Evolutionary conservation across 2,797 vertebrate genomes (phyloP).

Genomic region (Cetoscarus ocellatus): DNA sequence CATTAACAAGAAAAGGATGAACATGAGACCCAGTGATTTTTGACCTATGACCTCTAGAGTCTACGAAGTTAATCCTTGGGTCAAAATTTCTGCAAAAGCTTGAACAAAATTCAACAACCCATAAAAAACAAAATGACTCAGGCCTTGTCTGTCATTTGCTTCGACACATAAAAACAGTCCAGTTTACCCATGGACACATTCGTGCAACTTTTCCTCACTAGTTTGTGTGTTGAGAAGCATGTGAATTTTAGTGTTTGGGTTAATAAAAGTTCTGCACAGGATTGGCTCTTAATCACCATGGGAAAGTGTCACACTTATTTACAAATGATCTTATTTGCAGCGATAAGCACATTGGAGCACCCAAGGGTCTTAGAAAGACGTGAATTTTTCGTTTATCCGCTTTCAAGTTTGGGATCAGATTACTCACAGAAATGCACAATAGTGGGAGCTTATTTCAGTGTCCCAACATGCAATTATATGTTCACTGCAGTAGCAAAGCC

Average conservation of each 20-base stretch:
- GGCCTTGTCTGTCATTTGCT: too few species aligned
- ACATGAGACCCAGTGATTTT: too few species aligned
- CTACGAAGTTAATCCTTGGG: too few species aligned
- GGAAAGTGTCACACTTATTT: constrained; percentile 64
- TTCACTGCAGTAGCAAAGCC: constrained; percentile 26
- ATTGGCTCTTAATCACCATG: constrained; percentile 49
- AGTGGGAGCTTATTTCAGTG: constrained; percentile 13
- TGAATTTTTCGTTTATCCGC: constrained; percentile 55
- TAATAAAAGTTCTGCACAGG: background rate
- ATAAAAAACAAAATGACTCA: too few species aligned
- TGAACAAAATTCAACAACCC: too few species aligned
- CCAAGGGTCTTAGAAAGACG: constrained; percentile 38
- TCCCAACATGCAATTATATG: constrained; percentile 18
- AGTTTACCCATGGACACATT: background rate
- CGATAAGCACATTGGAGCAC: constrained; percentile 46
- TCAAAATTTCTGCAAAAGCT: too few species aligned
- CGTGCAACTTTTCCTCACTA: constrained; percentile 1
- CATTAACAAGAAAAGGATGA: too few species aligned
- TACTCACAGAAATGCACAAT: constrained; percentile 38
- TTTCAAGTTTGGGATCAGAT: constrained; percentile 63
- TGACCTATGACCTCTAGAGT: too few species aligned
- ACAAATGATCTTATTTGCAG: constrained; percentile 55
- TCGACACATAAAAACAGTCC: too few species aligned
- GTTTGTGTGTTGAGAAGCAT: background rate
- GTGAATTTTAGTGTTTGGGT: background rate